Conservation (phyloP, 2,888 invertebrate species). For the Galeopsomyia nigrocyanea region DNA sequence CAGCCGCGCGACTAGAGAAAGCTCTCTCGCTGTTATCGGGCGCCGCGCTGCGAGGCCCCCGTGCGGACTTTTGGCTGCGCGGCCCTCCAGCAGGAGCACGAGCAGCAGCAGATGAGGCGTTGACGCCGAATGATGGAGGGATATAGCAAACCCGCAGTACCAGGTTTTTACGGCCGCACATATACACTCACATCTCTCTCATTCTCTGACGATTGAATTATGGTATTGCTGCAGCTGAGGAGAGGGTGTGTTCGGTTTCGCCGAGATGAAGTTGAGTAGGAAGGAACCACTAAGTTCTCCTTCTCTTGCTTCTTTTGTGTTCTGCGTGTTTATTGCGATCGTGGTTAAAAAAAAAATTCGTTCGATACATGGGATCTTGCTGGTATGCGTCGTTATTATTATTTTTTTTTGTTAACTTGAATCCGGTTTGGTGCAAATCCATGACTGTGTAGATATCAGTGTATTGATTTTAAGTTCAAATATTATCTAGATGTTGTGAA, state of each 20-base stretch:
- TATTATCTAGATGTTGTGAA: no score
- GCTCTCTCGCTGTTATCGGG: constrained; percentile 45
- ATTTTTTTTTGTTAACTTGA: no score
- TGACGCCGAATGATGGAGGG: constrained; percentile 35
- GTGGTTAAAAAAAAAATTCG: no score
- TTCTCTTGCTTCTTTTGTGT: no score
- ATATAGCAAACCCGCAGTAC: not conserved
- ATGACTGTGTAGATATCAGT: no score
- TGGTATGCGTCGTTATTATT: no score
- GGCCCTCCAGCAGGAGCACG: constrained; percentile 51
- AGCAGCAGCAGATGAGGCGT: constrained; percentile 9
- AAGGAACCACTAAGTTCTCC: constrained; percentile 8
- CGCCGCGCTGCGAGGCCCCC: not conserved
- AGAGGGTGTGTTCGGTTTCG: not conserved
- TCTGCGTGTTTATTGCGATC: no score
- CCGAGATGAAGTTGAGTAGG: not conserved
- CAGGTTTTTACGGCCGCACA: not conserved
- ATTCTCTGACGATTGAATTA: no score
- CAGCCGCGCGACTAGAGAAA: constrained; percentile 43
- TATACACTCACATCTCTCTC: not conserved
- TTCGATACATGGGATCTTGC: no score
- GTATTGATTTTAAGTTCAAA: no score
- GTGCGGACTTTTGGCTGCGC: constrained; percentile 54
- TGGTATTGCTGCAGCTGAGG: not conserved
- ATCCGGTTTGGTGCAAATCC: no score